These are phyloP conservation scores for Steinernema khuongi DNA, from an alignment of 1,140 invertebrate species.

Conservation along the genomic window DNA sequence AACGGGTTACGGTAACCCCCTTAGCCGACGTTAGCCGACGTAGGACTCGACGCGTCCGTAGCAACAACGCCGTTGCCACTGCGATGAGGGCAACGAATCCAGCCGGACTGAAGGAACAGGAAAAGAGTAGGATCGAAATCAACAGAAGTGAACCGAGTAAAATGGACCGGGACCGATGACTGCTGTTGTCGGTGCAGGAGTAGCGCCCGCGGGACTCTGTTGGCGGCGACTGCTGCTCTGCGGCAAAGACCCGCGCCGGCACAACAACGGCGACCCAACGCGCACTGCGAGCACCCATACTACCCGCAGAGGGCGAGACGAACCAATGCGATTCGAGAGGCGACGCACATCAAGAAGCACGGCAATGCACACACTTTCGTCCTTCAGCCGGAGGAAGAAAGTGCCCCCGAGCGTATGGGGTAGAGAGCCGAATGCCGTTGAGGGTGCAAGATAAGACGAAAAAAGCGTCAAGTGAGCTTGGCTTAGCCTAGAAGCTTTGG, in stretches of 20 bases:
- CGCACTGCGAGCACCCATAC: conserved; percentile 5
- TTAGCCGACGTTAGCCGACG: too few relatives aligned
- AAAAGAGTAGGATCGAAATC: conserved; percentile 7
- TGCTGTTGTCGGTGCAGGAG: conserved; percentile 10
- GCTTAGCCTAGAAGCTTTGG: not conserved
- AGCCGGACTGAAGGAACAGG: not conserved
- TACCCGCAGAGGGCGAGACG: conserved; percentile 9
- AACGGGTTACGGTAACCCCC: too few relatives aligned
- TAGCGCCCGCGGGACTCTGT: not conserved
- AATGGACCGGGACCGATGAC: not conserved
- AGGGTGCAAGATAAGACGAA: not conserved
- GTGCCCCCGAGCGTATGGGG: not conserved
- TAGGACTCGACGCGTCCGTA: too few relatives aligned
- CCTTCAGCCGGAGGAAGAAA: not conserved
- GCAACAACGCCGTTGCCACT: too few relatives aligned
- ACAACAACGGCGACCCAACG: conserved; percentile 8
- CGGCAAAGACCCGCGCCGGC: conserved; percentile 7
- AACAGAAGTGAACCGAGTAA: conserved; percentile 10
- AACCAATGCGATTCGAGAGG: not conserved
- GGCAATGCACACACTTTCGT: not conserved
- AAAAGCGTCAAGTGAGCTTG: not conserved
- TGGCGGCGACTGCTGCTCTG: not conserved
- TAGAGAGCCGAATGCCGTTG: not conserved
- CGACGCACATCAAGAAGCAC: conserved; percentile 11
- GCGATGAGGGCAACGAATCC: too few relatives aligned